Evolutionary conservation across 64 coral and sea anemone species (phyloP).

Genomic region (Dendronephthya gigantea): DNA sequence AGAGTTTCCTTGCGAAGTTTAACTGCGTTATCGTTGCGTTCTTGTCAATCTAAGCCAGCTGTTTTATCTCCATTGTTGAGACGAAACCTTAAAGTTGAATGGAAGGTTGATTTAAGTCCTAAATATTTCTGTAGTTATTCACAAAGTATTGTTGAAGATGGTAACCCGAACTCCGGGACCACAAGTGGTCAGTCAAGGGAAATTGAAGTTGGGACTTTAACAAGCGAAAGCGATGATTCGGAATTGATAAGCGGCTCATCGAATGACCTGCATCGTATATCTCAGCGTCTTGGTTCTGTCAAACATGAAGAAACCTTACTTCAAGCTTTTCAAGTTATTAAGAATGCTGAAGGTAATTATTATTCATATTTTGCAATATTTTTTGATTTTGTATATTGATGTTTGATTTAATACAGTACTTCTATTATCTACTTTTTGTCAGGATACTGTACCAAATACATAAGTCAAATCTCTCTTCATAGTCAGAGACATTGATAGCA

Average conservation of each 20-base stretch:
- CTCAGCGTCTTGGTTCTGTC: neutral
- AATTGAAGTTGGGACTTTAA: neutral
- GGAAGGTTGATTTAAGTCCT: neutral
- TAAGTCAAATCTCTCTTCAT: no score
- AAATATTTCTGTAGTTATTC: neutral
- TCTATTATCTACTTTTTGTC: no score
- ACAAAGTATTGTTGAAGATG: neutral
- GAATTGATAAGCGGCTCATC: neutral
- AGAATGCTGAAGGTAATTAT: slow-evolving; percentile 10
- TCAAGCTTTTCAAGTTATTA: neutral
- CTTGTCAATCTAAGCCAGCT: neutral
- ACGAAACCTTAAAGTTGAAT: slow-evolving; percentile 4
- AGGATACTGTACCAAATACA: no score
- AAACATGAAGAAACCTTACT: neutral
- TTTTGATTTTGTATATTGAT: neutral
- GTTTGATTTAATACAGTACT: no score
- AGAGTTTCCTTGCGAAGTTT: neutral
- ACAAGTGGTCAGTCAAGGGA: neutral
- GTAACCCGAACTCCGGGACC: no score
- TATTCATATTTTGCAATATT: neutral
- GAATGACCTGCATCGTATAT: slow-evolving; percentile 9
- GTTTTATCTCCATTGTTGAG: neutral
- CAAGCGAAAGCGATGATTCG: slow-evolving; percentile 7
- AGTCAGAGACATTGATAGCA: no score
- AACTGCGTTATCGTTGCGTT: neutral